A percentile compares a stretch with the other conserved stretches of the same genome.
Evolutionary conservation across 2,113 vertebrate species (phyloP).

Genomic region (Cathartes aura): DNA sequence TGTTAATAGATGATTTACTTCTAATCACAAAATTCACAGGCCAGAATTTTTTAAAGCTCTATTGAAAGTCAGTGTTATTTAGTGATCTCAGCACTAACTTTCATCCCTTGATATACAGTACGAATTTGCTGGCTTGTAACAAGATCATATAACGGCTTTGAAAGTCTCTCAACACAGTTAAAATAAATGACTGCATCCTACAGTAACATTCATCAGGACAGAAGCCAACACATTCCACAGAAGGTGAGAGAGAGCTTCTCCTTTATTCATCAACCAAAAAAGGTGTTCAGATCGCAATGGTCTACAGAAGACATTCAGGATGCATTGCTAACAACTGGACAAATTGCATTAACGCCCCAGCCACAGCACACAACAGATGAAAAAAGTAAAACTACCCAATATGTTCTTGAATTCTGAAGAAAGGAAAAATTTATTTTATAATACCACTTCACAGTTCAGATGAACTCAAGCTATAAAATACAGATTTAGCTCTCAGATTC

Average conservation of each 20-base stretch:
- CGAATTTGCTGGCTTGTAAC: neutral
- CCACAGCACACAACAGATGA: neutral
- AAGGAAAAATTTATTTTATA: neutral
- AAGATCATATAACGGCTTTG: neutral
- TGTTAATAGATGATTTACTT: constrained; percentile 10
- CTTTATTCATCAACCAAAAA: constrained; percentile 49
- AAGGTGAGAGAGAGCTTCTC: neutral
- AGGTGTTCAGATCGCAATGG: neutral
- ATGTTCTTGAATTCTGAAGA: neutral
- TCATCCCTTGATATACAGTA: neutral
- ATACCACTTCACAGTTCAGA: neutral
- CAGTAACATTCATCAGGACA: neutral
- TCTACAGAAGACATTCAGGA: neutral
- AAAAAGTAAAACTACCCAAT: neutral
- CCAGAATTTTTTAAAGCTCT: constrained; percentile 3
- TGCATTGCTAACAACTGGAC: neutral
- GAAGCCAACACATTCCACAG: constrained; percentile 35
- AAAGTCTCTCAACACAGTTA: constrained; percentile 6
- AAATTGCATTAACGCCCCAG: neutral
- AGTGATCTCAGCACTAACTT: constrained; percentile 15
- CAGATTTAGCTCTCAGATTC: neutral
- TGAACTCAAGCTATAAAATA: constrained; percentile 2
- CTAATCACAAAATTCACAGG: neutral
- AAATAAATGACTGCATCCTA: constrained; percentile 42
- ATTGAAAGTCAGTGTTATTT: constrained; percentile 8